These are phyloP conservation scores for Hapalemur alaotrensis DNA, from an alignment of 2,797 vertebrate species.

Conservation along the genomic window DNA sequence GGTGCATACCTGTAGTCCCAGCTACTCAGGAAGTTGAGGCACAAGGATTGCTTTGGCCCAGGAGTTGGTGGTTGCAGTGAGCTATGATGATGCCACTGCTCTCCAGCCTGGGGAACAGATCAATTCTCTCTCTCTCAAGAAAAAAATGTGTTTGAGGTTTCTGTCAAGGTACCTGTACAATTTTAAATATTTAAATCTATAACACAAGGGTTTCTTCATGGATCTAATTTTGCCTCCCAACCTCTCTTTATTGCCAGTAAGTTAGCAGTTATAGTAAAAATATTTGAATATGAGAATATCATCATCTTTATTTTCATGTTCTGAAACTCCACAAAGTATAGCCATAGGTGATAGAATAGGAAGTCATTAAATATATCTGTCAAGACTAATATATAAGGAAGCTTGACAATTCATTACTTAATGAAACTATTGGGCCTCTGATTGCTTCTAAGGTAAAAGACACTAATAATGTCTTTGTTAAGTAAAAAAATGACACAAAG, in stretches of 20 bases:
- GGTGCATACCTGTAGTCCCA: too few species aligned
- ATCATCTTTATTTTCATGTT: not conserved
- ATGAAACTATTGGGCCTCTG: not conserved
- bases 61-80: too few species aligned
- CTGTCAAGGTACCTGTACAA: not conserved
- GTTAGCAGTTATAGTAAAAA: not conserved
- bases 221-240: constrained; percentile 2
- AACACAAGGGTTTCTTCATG: not conserved
- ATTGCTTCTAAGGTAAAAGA: constrained; percentile 3
- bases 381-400: not conserved
- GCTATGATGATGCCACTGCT: too few species aligned
- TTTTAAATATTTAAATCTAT: constrained; percentile 5
- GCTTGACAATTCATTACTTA: not conserved
- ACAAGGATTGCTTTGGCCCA: too few species aligned
- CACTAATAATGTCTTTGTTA: not conserved
- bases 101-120: too few species aligned
- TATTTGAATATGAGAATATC: not conserved
- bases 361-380: not conserved
- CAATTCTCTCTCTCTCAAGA: not conserved
- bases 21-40: too few species aligned
- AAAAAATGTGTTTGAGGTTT: not conserved
- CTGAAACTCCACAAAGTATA: not conserved
- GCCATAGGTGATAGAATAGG: not conserved
- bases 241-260: not conserved
- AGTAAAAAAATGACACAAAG: not conserved